A percentile compares a stretch with the other conserved stretches of the same genome.
phyloP scores from a whole-genome alignment of 1,140 invertebrate genomes.

The Homarus americanus region DNA sequence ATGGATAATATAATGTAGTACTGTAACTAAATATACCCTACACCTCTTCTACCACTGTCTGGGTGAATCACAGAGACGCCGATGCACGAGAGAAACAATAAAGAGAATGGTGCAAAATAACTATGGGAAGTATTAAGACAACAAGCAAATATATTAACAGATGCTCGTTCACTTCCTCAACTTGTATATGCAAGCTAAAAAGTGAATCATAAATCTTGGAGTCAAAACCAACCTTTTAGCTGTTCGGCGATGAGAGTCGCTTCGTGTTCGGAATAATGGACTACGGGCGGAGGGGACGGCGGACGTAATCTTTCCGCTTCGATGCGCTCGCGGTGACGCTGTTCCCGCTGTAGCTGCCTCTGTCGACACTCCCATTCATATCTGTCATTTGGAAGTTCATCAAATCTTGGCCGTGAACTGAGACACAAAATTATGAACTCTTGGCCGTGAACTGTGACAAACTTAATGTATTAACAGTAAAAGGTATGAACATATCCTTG shows the following conservation, averaged over 20 bases:
- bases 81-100: too few relatives aligned
- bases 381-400: neutral
- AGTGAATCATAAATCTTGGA: neutral
- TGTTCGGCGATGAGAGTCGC: conserved; percentile 78
- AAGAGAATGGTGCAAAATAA: too few relatives aligned
- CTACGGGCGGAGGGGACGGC: conserved; percentile 90
- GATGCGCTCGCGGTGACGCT: conserved; percentile 88
- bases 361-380: conserved; percentile 94
- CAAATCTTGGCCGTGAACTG: neutral
- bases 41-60: too few relatives aligned
- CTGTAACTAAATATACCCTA: too few relatives aligned
- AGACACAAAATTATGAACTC: neutral
- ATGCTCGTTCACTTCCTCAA: too few relatives aligned
- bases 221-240: conserved; percentile 29
- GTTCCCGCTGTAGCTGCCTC: conserved; percentile 88
- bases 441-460: too few relatives aligned
- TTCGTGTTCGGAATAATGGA: conserved; percentile 92
- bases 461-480: too few relatives aligned
- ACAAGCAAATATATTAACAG: too few relatives aligned
- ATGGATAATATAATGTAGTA: too few relatives aligned
- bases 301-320: conserved; percentile 87
- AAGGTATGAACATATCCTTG: too few relatives aligned
- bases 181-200: neutral
- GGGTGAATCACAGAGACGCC: too few relatives aligned
- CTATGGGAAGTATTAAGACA: too few relatives aligned